Percentiles rank a stretch among this genome's conserved stretches.
Evolutionary conservation across 2,888 invertebrate species (phyloP).

Genomic region (Calliopum simillimum): DNA sequence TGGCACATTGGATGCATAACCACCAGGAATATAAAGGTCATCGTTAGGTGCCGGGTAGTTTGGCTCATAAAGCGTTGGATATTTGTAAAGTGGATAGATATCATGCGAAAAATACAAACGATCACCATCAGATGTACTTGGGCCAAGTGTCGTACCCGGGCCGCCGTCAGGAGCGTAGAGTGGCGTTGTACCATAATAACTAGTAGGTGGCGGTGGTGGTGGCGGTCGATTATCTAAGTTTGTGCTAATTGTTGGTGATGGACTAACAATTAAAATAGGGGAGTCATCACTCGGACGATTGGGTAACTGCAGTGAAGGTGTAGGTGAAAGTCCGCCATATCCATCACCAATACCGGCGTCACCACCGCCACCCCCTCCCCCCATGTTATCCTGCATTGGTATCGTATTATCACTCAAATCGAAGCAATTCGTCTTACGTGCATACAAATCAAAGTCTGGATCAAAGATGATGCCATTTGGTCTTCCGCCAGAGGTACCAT

Average conservation of each 20-base stretch:
- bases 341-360: constrained; percentile 39
- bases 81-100: constrained; percentile 63
- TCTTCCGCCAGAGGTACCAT: constrained; percentile 68
- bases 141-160: constrained; percentile 40
- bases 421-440: constrained; percentile 70
- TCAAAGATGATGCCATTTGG: constrained; percentile 70
- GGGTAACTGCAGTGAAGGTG: constrained; percentile 54
- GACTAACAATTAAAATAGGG: constrained; percentile 58
- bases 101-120: constrained; percentile 65
- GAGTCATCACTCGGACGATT: constrained; percentile 55
- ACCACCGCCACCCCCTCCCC: constrained; percentile 25
- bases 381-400: constrained; percentile 45
- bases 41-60: constrained; percentile 66
- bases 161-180: constrained; percentile 39
- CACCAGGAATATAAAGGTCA: constrained; percentile 61
- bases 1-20: constrained; percentile 65
- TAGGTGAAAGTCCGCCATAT: constrained; percentile 42
- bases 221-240: constrained; percentile 36
- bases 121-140: constrained; percentile 54
- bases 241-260: constrained; percentile 52
- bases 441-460: constrained; percentile 74
- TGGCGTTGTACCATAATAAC: constrained; percentile 45
- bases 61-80: constrained; percentile 65
- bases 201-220: constrained; percentile 45
- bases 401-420: constrained; percentile 63